phyloP scores from a whole-genome alignment of 2,888 invertebrate genomes.

The Xestia c-nigrum region DNA sequence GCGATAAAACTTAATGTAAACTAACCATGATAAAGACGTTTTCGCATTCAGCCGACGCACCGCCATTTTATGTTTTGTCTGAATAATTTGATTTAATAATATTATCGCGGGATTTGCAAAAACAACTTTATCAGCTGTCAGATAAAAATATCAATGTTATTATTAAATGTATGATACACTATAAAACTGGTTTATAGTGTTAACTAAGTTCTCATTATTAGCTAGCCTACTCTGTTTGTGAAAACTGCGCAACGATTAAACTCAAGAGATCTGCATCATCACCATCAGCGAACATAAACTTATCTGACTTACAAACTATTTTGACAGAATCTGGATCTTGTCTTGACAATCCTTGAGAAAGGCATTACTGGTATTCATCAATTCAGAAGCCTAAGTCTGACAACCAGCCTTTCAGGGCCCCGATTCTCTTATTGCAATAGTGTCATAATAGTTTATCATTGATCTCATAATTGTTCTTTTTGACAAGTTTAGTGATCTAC shows the following conservation, averaged over 20 bases:
- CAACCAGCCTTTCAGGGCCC: neutral
- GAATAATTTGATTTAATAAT: conserved; percentile 40
- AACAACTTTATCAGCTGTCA: conserved; percentile 70
- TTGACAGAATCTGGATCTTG: neutral
- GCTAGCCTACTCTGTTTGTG: conserved; percentile 27
- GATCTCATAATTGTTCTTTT: no score
- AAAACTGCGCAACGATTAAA: neutral
- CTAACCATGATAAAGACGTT: conserved; percentile 41
- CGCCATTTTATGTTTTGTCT: conserved; percentile 56
- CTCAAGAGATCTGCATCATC: neutral
- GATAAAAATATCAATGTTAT: conserved; percentile 65
- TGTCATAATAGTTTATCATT: no score
- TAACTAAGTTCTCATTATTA: conserved; percentile 44
- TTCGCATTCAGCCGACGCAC: conserved; percentile 31
- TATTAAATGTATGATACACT: conserved; percentile 34
- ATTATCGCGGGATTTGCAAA: conserved; percentile 58
- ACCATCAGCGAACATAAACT: neutral
- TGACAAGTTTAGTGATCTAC: no score
- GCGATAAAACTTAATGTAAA: conserved; percentile 40
- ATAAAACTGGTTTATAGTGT: conserved; percentile 55
- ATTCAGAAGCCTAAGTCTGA: neutral
- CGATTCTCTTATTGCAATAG: no score
- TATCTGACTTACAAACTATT: neutral
- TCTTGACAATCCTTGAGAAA: neutral
- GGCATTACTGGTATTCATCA: neutral